These are phyloP conservation scores for Himantopus leucocephalus DNA, from an alignment of 2,113 vertebrate species.

Conservation along the genomic window DNA sequence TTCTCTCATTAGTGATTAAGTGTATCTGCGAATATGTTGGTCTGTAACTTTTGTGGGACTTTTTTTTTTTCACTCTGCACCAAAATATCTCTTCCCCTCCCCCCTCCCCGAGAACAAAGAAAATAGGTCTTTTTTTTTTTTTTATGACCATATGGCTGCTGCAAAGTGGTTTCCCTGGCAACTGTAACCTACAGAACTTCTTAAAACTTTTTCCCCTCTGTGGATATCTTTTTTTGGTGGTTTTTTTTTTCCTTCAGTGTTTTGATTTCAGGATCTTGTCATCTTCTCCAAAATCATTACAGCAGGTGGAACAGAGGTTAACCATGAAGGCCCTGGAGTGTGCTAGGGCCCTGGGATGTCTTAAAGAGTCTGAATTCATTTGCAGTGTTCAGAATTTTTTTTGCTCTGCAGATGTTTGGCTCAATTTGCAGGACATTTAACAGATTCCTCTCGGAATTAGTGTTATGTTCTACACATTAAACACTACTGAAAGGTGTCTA, in stretches of 20 bases:
- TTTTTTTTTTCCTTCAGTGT: not conserved
- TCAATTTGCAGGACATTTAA: not conserved
- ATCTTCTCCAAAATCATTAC: constrained; percentile 5
- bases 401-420: not conserved
- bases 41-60: not conserved
- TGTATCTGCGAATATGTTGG: not conserved
- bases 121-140: not conserved
- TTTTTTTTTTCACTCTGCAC: not conserved
- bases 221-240: not conserved
- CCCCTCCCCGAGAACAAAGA: not conserved
- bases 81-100: not conserved
- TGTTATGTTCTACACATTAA: not conserved
- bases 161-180: constrained; percentile 56
- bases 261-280: constrained; percentile 47
- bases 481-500: not conserved
- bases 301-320: not conserved
- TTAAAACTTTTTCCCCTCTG: constrained; percentile 19
- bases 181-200: constrained; percentile 41
- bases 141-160: constrained; percentile 15
- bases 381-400: not conserved
- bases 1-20: constrained; percentile 27
- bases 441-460: not conserved
- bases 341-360: not conserved
- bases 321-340: not conserved
- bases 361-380: not conserved